Evolutionary conservation across 1,140 invertebrate species (phyloP).

Genomic region (Nasonia longicornis): DNA sequence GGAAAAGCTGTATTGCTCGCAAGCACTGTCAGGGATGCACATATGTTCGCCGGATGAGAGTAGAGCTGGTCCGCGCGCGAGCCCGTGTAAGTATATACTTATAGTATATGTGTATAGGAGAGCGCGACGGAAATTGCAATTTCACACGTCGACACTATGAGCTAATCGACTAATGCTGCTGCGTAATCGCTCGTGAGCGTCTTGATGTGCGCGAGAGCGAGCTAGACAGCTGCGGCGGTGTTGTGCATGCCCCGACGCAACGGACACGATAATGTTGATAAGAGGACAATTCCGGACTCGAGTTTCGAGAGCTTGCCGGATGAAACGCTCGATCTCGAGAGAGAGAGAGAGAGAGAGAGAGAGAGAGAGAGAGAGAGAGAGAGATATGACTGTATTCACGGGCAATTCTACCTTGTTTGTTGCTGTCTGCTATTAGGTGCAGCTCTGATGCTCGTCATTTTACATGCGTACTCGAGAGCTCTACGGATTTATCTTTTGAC

Average conservation of each 20-base stretch:
- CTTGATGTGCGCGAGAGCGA: neutral
- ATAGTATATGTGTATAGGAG: neutral
- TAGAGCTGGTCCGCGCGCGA: neutral
- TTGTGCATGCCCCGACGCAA: neutral
- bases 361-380: neutral
- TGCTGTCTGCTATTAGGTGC: neutral
- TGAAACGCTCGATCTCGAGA: neutral
- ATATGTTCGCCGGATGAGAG: neutral
- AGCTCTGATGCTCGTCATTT: neutral
- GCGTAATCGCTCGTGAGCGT: neutral
- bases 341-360: too few relatives aligned
- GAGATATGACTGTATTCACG: neutral
- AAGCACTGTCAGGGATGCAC: neutral
- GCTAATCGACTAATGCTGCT: slow-evolving; percentile 40
- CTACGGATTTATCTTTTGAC: too few relatives aligned
- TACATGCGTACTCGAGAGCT: too few relatives aligned
- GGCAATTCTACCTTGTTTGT: neutral
- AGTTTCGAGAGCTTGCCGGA: neutral
- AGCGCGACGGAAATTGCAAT: slow-evolving; percentile 47
- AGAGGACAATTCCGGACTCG: slow-evolving; percentile 22
- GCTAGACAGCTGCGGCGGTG: neutral
- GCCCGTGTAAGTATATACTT: neutral
- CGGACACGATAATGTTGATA: slow-evolving; percentile 13
- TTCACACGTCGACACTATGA: slow-evolving; percentile 45
- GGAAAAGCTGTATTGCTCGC: neutral